A percentile compares a stretch with the other conserved stretches of the same genome.
These are phyloP conservation scores for Notospermus geniculatus DNA, from an alignment of 1,140 invertebrate genomes.

Conservation along the genomic window DNA sequence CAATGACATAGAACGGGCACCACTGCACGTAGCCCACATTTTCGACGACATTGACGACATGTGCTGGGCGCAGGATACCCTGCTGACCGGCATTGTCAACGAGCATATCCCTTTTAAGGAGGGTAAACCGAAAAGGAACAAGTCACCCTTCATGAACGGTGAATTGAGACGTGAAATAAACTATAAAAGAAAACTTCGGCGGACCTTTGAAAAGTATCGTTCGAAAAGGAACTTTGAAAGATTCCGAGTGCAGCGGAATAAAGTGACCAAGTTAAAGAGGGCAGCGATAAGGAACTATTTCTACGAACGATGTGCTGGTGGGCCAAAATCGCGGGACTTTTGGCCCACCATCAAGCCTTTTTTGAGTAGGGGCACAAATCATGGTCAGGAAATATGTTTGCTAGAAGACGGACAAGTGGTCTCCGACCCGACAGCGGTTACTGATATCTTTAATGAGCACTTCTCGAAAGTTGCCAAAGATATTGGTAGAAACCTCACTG, in stretches of 20 bases:
- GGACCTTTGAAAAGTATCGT: slow-evolving; percentile 6
- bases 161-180: slow-evolving; percentile 17
- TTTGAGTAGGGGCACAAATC: slow-evolving; percentile 19
- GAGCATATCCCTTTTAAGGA: slow-evolving; percentile 21
- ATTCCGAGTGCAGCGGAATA: slow-evolving; percentile 15
- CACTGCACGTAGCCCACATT: not conserved
- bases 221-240: slow-evolving; percentile 15
- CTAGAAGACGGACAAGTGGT: slow-evolving; percentile 16
- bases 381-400: slow-evolving; percentile 15
- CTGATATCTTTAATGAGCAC: slow-evolving; percentile 9
- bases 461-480: slow-evolving; percentile 24
- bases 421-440: slow-evolving; percentile 6
- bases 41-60: slow-evolving; percentile 9
- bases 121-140: slow-evolving; percentile 1
- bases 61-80: slow-evolving; percentile 9
- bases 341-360: slow-evolving; percentile 28
- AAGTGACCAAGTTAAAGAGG: slow-evolving; percentile 11
- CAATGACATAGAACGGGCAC: not conserved
- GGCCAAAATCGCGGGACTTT: slow-evolving; percentile 18
- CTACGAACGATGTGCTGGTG: slow-evolving; percentile 17
- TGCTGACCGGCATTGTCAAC: slow-evolving; percentile 14
- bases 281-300: slow-evolving; percentile 19
- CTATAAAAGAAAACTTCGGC: slow-evolving; percentile 10
- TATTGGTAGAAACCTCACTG: slow-evolving; percentile 9
- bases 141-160: slow-evolving; percentile 22